Base-by-base conservation (phyloP, 2,113 vertebrate genomes). In the Arvicanthis niloticus region DNA sequence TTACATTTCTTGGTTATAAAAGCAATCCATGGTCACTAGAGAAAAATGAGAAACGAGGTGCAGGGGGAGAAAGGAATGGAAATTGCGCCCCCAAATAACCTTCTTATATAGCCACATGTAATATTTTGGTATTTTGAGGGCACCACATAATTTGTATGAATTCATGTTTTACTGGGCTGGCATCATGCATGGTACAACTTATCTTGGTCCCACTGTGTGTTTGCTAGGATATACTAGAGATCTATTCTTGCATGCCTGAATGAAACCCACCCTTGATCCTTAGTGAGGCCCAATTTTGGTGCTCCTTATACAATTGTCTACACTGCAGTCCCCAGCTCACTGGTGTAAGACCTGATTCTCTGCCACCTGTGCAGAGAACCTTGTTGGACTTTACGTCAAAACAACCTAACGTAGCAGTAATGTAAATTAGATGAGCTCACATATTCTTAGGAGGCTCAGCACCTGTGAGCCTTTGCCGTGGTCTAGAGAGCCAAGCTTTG, bases 1-100 rank as follows among this genome's bases (percentile, higher is more conserved):
- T 93, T 34, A 67, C 56, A 37, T 15, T 94, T 86, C 88, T 17
- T 91, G 80, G 51, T 91, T 51, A 67, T 70, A 90, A 90, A 93
- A 96, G 65, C 2, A 70, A 22, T 53, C n/a, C 3, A 4, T 56
- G 34, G 9, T 77, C n/a, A 37, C 51, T 92, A 75, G 78, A 89
- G 56, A 75, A 80, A 75, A 70, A 78, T 34, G 5, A 19, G 42
- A 94, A 91, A 65, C 29, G 1, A 75, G 21, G 21, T 3, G 90
- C 45, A 81, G 73, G 92, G 78, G 72, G 40, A 67, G 88, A 24
- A 91, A 48, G 67, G 53, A 77, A 80, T 62, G 90, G 68, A 92
- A 51, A 58, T 87, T 70, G 13, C 7, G 7, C 26, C n/a, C 5
- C 21, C n/a, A 7, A 7, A 70, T 62, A 51, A 21, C 73, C 51